Evolutionary conservation across 2,888 invertebrate genomes (phyloP).

Genomic region (Platycheirus albimanus): DNA sequence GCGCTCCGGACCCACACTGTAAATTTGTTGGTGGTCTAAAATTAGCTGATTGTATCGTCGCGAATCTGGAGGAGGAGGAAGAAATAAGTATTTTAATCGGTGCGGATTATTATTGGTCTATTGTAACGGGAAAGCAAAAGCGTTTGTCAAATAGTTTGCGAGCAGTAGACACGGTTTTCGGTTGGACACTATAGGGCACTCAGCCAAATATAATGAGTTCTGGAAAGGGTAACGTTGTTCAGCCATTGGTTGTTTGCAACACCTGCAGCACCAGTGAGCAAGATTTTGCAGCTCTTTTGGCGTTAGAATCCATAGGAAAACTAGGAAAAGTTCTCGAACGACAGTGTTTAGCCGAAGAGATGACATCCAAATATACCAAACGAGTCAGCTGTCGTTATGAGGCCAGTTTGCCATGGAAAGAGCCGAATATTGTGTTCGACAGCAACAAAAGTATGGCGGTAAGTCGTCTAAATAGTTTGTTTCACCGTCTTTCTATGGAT

Average conservation of each 20-base stretch:
- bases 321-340: constrained; percentile 27
- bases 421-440: constrained; percentile 1
- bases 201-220: background rate
- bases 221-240: background rate
- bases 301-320: constrained; percentile 39
- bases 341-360: constrained; percentile 13
- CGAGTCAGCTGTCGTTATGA: constrained; percentile 3
- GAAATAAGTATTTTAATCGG: too few species aligned
- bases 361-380: constrained; percentile 22
- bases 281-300: too few species aligned
- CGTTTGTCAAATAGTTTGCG: too few species aligned
- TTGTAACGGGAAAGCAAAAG: too few species aligned
- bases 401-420: too few species aligned
- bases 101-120: too few species aligned
- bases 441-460: constrained; percentile 8
- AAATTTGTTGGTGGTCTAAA: constrained; percentile 21
- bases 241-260: constrained; percentile 25
- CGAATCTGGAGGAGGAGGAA: background rate
- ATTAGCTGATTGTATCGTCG: constrained; percentile 25
- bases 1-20: background rate
- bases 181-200: constrained; percentile 23
- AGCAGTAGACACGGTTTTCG: too few species aligned
- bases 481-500: constrained; percentile 32
- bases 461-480: constrained; percentile 18
- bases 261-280: too few species aligned